Evolutionary conservation across 2,113 vertebrate genomes (phyloP).

Genomic region (Arvicanthis niloticus): DNA sequence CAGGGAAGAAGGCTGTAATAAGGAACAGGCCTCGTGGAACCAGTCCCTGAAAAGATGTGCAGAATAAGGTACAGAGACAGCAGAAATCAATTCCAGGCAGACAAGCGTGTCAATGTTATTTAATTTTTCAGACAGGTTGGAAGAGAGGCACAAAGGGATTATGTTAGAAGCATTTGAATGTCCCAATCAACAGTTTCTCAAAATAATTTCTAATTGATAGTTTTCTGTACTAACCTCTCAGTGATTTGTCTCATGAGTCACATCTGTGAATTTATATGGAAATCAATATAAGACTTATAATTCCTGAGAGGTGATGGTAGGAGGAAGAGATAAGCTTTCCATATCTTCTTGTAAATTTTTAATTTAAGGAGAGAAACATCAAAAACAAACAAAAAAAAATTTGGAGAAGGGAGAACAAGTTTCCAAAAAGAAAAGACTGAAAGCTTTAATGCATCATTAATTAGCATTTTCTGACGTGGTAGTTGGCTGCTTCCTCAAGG

Average conservation of each 20-base stretch:
- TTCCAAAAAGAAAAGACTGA: neutral
- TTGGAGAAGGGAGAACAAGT: neutral
- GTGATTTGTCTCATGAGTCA: neutral
- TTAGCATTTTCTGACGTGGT: neutral
- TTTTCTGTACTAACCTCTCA: neutral
- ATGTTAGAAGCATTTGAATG: neutral
- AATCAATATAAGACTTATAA: neutral
- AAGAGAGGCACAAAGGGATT: neutral
- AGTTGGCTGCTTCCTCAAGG: neutral
- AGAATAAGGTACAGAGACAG: neutral
- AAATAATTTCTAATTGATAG: neutral
- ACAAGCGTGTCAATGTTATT: neutral
- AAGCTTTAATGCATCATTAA: neutral
- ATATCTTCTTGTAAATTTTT: neutral
- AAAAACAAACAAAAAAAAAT: neutral
- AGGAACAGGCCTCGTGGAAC: neutral
- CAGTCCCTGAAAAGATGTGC: neutral
- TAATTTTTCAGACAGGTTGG: neutral
- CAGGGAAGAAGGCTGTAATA: rapidly evolving
- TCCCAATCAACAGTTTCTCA: neutral
- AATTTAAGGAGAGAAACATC: neutral
- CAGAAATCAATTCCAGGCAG: neutral
- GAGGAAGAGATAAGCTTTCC: neutral
- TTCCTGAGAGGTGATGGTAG: neutral
- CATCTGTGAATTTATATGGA: neutral